Evolutionary conservation across 2,888 invertebrate genomes (phyloP), one percentile per base, ranked within the genome.

Genomic region (Tricholauxania praeusta): DNA sequence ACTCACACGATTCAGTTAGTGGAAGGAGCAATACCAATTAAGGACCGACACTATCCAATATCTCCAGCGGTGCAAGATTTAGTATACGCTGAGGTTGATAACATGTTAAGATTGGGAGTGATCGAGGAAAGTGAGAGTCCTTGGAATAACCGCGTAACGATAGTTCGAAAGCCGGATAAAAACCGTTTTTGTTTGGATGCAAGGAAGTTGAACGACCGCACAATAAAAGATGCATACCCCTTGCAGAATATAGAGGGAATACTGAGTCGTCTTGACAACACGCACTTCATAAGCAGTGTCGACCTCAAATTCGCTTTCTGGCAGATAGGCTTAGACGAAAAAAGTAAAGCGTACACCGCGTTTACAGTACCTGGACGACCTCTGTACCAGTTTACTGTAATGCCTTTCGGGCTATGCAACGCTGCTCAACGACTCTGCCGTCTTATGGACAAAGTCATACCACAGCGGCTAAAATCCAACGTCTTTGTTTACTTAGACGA

Each of bases 271-370:
- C 60, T 71, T 1, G 72, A 75, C 12, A 78, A 83, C 1, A 68
- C 83, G 14, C 76, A 80, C 49, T 79, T 78, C 19, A 75, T 84
- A 0, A 71, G 73, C 6, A 71, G 72, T 6, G 80, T 83, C 72
- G 77, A 77, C 17, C 47, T 75, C 3, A 75, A 77, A 17, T 71
- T 59, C 12, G 62, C 74, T 0, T 74, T 72, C 51, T 73, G 73
- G 73, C 71, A 73, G 15, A 73, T 75, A 7, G 71, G 60, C 22
- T 53, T 72, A 19, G 69, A 68, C 15, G 63, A 69, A n/a, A 47
- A 72, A n/a, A 53, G 60, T 32, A 73, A 71, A 47, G 64, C 66
- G 19, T 52, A 47, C 39, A 72, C 72, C 12, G 74, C 76, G 1
- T 76, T 76, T 39, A 74, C 72, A 22, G 75, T 76, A 3, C 73